Base-by-base conservation (phyloP, 2,888 invertebrate species). In the Zele albiditarsus region DNA sequence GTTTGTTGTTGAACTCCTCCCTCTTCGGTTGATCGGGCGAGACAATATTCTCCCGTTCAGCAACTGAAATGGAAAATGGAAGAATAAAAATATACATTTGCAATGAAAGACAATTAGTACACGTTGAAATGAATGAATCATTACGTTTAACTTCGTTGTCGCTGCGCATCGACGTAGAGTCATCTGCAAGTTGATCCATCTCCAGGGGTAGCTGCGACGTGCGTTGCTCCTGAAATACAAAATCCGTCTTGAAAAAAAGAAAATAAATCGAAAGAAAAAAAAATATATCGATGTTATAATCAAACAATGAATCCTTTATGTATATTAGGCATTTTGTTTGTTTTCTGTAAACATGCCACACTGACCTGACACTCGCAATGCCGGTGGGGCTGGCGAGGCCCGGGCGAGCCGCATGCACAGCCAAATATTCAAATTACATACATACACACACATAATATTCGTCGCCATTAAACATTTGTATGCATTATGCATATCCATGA, bases 161-260 rank as follows among this genome's bases (percentile, higher is more conserved):
- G 92, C 94, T 95, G 91, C 94, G 93, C 89, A 95, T 93, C 80
- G 96, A 95, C 87, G 95, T 93, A 86, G 95, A 94, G 92, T 96
- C 96, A 95, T 96, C 96, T 94, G 89, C 90, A 85, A 89, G 89
- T 89, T 89, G 90, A 87, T 96, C 96, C 93, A 95, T 92, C 92
- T 95, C 95, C 94, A 95, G 94, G 88, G 94, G 95, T 91, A 94
- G 93, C 91, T 95, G 95, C 87, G 96, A 95, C 90, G 94, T 94
- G 93, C 96, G 96, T 91, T 95, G 95, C 93, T 96, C 96, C 96
- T 96, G 89, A 74, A 90, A 88, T 86, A 86, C 85, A 73, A 78
- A 75, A 81, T 70, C 62, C 67, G 72, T 75, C 71, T 78, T 71
- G 77, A 77, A 71, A 78, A 75, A 57, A 33, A 16, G 27, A 42